Percentiles rank a stretch among this genome's conserved stretches.
These are phyloP conservation scores for Epinephelus moara DNA, from an alignment of 2,113 vertebrate genomes.

Conservation along the genomic window DNA sequence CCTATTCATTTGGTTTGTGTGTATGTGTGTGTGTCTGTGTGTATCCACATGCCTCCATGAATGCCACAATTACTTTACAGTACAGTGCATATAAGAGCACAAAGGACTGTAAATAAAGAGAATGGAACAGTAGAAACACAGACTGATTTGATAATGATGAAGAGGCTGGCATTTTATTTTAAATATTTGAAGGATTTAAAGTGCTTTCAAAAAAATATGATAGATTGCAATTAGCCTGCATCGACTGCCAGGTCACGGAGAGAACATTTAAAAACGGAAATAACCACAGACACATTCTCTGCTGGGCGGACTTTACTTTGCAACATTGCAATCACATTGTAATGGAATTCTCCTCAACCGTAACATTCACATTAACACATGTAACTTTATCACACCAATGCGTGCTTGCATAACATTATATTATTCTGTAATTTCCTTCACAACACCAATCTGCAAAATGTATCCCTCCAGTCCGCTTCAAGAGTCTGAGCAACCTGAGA, in stretches of 20 bases:
- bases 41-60: background rate
- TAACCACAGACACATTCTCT: background rate
- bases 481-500: conserved; percentile 33
- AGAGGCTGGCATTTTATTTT: background rate
- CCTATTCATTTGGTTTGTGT: background rate
- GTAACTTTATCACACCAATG: conserved; percentile 28
- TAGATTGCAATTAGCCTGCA: conserved; percentile 1
- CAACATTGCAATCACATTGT: background rate
- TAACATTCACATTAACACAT: conserved; percentile 41
- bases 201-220: background rate
- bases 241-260: background rate
- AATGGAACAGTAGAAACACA: background rate
- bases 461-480: background rate
- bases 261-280: background rate
- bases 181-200: conserved; percentile 5
- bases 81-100: background rate
- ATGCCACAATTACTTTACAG: conserved; percentile 18
- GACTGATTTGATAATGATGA: background rate
- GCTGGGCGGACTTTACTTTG: background rate
- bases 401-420: conserved; percentile 15
- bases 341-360: conserved; percentile 17
- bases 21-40: conserved; percentile 1
- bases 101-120: background rate
- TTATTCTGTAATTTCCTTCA: conserved; percentile 41
- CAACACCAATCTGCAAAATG: conserved; percentile 27